Conservation (phyloP, 2,113 vertebrate species). For the Sula dactylatra region DNA sequence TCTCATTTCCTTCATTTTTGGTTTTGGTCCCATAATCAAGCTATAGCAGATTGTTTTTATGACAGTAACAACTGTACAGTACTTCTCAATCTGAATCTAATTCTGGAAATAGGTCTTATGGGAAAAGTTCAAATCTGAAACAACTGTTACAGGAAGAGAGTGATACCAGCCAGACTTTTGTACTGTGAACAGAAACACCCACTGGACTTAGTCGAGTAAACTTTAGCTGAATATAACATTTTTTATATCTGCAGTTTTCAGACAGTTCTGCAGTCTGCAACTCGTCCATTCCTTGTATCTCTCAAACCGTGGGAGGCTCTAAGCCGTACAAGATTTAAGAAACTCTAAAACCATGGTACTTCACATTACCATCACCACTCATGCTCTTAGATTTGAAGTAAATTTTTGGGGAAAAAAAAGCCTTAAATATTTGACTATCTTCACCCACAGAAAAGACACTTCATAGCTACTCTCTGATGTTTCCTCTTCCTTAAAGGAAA, state of each 20-base stretch:
- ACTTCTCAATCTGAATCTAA: constrained; percentile 32
- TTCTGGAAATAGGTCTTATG: constrained; percentile 30
- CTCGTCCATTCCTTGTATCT: neutral
- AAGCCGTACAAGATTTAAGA: neutral
- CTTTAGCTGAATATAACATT: neutral
- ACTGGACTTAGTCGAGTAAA: constrained; percentile 10
- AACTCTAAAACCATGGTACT: neutral
- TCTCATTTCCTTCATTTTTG: neutral
- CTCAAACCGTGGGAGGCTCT: neutral
- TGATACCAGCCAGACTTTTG: neutral
- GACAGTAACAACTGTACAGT: neutral
- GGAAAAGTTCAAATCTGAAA: constrained; percentile 33
- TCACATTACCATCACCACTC: neutral
- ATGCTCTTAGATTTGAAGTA: neutral
- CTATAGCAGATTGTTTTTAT: neutral
- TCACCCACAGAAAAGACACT: neutral
- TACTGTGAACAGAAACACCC: constrained; percentile 11
- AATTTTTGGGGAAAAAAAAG: neutral
- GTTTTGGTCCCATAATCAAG: neutral
- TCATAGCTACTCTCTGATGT: neutral
- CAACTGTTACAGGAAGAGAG: constrained; percentile 28
- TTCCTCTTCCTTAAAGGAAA: neutral
- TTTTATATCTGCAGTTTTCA: neutral
- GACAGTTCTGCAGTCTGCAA: neutral
- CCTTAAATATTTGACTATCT: neutral